These are phyloP conservation scores for Idris sp. DNA, from an alignment of 1,140 invertebrate species.

Conservation along the genomic window DNA sequence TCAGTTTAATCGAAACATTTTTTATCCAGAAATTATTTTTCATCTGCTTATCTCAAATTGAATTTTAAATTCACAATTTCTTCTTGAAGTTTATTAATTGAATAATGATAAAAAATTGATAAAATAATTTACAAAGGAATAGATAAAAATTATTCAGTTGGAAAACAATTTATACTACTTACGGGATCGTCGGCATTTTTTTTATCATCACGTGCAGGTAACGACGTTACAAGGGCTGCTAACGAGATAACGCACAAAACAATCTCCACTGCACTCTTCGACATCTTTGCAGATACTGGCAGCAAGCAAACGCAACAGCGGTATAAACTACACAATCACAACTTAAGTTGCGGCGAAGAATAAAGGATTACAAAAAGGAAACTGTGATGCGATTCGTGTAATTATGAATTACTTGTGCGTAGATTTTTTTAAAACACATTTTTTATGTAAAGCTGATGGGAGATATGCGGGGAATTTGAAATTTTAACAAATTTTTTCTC, in stretches of 20 bases:
- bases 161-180: too few relatives aligned
- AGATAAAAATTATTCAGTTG: too few relatives aligned
- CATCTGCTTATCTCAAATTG: too few relatives aligned
- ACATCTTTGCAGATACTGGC: slow-evolving; percentile 71
- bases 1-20: too few relatives aligned
- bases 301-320: slow-evolving; percentile 48
- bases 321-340: slow-evolving; percentile 41
- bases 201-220: slow-evolving; percentile 24
- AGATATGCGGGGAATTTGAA: background rate
- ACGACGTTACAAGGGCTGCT: slow-evolving; percentile 38
- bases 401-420: slow-evolving; percentile 3
- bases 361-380: slow-evolving; percentile 47
- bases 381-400: slow-evolving; percentile 19
- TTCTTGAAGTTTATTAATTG: too few relatives aligned
- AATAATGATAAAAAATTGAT: too few relatives aligned
- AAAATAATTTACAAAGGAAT: too few relatives aligned
- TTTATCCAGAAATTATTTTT: too few relatives aligned
- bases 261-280: slow-evolving; percentile 62
- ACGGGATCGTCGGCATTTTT: slow-evolving; percentile 15
- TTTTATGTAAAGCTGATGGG: background rate
- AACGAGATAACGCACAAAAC: slow-evolving; percentile 48
- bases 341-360: slow-evolving; percentile 38
- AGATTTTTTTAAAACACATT: background rate
- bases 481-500: too few relatives aligned
- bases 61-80: too few relatives aligned